Conservation (phyloP, 1,140 invertebrate genomes). For the Formica exsecta region DNA sequence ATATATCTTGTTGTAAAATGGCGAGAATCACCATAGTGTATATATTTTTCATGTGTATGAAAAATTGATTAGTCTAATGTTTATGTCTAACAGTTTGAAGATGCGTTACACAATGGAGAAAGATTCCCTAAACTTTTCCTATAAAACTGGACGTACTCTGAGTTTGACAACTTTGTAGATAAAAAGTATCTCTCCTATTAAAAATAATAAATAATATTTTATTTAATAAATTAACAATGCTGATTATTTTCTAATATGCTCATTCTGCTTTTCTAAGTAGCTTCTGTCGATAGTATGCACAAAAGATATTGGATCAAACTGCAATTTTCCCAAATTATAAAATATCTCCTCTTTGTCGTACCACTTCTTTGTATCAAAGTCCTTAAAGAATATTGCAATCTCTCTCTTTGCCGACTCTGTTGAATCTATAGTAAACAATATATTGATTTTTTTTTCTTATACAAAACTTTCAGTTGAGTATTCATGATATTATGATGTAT, state of each 20-base stretch:
- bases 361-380: conserved; percentile 90
- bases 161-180: conserved; percentile 69
- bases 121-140: conserved; percentile 68
- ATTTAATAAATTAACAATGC: conserved; percentile 44
- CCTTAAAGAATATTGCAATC: conserved; percentile 94
- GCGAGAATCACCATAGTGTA: conserved; percentile 27
- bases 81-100: conserved; percentile 8
- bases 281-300: conserved; percentile 81
- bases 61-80: conserved; percentile 67
- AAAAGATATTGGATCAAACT: conserved; percentile 83
- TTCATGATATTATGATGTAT: conserved; percentile 9
- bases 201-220: conserved; percentile 61
- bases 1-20: conserved; percentile 28
- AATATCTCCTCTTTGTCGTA: conserved; percentile 85
- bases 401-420: conserved; percentile 91
- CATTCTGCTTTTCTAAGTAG: conserved; percentile 10
- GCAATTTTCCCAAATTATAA: conserved; percentile 82
- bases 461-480: neutral
- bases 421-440: conserved; percentile 90
- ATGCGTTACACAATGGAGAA: conserved; percentile 62
- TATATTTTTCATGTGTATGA: conserved; percentile 74
- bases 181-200: conserved; percentile 36
- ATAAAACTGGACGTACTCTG: conserved; percentile 48
- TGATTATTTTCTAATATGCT: conserved; percentile 53
- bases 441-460: neutral